These are phyloP conservation scores for Oppia nitens DNA, from an alignment of 1,140 invertebrate genomes.

Conservation along the genomic window DNA sequence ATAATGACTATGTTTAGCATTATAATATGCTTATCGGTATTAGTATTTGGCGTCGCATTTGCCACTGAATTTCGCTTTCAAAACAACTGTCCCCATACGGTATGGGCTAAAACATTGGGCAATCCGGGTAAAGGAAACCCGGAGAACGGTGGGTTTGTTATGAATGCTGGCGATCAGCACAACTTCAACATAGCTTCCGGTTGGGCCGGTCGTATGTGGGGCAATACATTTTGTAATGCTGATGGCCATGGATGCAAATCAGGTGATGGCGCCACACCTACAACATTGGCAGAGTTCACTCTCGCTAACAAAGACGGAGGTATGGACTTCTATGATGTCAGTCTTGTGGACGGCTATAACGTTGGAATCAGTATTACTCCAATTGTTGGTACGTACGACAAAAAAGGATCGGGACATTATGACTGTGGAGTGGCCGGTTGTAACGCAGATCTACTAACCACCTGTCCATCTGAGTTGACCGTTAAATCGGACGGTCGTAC, in stretches of 20 bases:
- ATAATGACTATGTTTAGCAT: no score
- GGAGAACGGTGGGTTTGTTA: conserved; percentile 22
- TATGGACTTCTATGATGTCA: conserved; percentile 26
- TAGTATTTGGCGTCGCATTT: no score
- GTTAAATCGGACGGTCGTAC: no score
- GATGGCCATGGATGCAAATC: conserved; percentile 26
- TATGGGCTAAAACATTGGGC: no score
- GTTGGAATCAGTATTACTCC: conserved; percentile 23
- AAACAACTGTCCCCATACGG: no score
- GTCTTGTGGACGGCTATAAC: conserved; percentile 27
- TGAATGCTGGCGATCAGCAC: conserved; percentile 25
- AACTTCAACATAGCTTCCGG: conserved; percentile 11
- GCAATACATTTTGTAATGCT: conserved; percentile 28
- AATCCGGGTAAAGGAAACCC: no score
- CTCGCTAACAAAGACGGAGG: conserved; percentile 20
- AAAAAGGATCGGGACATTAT: conserved; percentile 10
- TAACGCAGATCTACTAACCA: conserved; percentile 26
- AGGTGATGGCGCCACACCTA: conserved; percentile 26
- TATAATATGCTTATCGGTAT: no score
- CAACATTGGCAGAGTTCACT: conserved; percentile 25
- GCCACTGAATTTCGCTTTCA: no score
- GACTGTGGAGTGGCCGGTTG: conserved; percentile 25
- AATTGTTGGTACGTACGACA: conserved; percentile 9
- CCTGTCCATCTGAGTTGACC: conserved; percentile 30
- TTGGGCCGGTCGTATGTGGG: conserved; percentile 28